Conservation (phyloP, 1,140 invertebrate genomes). For the Lepidurus apus region DNA sequence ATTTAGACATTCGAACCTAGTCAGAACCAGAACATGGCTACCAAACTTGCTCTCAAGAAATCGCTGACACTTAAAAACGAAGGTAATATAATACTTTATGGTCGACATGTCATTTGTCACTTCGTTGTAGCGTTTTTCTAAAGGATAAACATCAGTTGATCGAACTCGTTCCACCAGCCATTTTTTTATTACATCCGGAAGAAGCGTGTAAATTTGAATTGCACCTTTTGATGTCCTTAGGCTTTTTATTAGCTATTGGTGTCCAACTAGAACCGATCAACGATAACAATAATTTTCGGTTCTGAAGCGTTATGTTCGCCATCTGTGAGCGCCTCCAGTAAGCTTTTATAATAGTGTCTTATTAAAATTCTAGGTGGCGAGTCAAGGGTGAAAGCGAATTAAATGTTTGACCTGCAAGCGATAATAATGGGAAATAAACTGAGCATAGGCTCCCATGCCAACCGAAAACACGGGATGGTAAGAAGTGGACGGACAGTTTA, state of each 20-base stretch:
- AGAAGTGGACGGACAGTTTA: background rate
- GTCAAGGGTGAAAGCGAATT: too few relatives aligned
- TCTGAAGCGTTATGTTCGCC: too few relatives aligned
- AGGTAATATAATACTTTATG: background rate
- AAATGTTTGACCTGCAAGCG: background rate
- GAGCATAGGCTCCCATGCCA: background rate
- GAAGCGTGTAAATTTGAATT: background rate
- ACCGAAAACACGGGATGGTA: slow-evolving; percentile 5
- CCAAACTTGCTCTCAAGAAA: too few relatives aligned
- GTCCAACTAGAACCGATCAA: too few relatives aligned
- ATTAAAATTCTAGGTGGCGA: too few relatives aligned
- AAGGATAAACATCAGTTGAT: background rate
- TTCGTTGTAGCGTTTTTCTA: background rate
- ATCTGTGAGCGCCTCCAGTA: too few relatives aligned
- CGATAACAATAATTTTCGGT: too few relatives aligned
- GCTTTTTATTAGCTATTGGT: background rate
- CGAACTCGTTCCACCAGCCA: background rate
- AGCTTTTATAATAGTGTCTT: too few relatives aligned
- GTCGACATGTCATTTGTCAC: slow-evolving; percentile 15
- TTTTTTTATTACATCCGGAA: background rate
- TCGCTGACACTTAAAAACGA: background rate
- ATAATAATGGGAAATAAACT: background rate
- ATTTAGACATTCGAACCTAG: background rate
- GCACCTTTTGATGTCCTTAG: background rate
- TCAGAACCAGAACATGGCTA: background rate